Evolutionary conservation across 2,888 invertebrate genomes (phyloP), one percentile per base, ranked within the genome.

Genomic region (Stramonita haemastoma): DNA sequence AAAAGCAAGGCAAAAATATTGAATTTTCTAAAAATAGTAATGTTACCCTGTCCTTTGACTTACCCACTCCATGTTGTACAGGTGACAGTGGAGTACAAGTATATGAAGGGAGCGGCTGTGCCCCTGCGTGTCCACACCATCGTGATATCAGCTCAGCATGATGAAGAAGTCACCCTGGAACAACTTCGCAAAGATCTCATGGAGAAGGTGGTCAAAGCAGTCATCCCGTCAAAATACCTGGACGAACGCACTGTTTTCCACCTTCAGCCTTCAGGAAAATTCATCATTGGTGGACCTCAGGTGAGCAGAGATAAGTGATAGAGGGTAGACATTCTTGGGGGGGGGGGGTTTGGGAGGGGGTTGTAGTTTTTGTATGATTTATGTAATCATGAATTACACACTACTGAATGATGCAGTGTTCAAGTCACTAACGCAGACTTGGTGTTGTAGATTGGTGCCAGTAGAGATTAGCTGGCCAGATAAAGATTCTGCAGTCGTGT

Each of bases 91-190:
- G 99, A 99, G 96, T 99, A 99, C 96, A 97, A 97, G 84, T 98
- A 98, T 96, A 97, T 98, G 88, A 97, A 98, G 93, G 99, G 99
- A 86, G 98, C 99, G n/a, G 99, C 99, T 93, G 97, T 99, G 88
- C 99, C 99, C 0, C 97, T 97, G 92, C 97, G 99, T 94, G 99
- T 99, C 29, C 99, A 99, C 96, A 99, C 99, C 60, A 98, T 99
- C 57, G 99, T 99, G 22, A 98, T 99, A n/a, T 99, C 99, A 0
- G 97, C 98, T 88, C 99, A 99, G 96, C 99, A 99, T 96, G 98
- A 98, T 92, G 99, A 99, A 93, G 98, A 98, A 90, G 98, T 99
- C 91, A 96, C 97, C 79, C 96, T 99, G 94, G 98, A 98, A 73
- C 97, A 98, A 89, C 96, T 99, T 88, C 97, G 98, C 89, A 97